Percentiles rank a stretch among this genome's conserved stretches.
These are phyloP conservation scores for Cirrhinus mrigala DNA, from an alignment of 2,797 vertebrate species.

Conservation along the genomic window DNA sequence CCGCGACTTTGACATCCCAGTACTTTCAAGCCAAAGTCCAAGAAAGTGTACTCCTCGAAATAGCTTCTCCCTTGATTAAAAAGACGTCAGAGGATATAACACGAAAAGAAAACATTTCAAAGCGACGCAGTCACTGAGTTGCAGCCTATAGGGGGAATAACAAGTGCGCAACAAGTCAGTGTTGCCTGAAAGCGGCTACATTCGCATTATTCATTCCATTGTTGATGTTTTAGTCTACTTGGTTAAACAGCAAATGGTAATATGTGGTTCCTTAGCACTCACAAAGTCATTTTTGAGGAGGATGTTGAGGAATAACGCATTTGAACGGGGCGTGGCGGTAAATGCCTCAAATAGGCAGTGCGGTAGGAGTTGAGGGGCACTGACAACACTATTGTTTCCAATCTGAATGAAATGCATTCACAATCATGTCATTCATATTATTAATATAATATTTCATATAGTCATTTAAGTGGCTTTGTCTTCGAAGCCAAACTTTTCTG, in stretches of 20 bases:
- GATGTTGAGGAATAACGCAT: slow-evolving; percentile 1
- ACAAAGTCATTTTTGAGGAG: background rate
- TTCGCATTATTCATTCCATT: background rate
- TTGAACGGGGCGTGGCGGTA: slow-evolving; percentile 47
- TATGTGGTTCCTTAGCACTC: background rate
- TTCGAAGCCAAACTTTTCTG: background rate
- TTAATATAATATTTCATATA: background rate
- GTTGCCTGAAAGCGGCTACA: background rate
- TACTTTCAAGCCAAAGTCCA: background rate
- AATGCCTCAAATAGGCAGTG: slow-evolving; percentile 5
- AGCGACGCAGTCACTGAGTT: slow-evolving; percentile 18
- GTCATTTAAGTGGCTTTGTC: background rate
- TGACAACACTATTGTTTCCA: background rate
- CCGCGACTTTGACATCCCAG: background rate
- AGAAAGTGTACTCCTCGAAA: background rate
- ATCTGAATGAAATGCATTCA: background rate
- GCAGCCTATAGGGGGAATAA: slow-evolving; percentile 49
- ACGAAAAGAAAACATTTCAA: slow-evolving; percentile 14
- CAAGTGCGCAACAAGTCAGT: slow-evolving; percentile 66
- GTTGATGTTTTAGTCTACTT: background rate
- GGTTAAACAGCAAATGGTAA: background rate
- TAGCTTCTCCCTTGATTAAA: background rate
- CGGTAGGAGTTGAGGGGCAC: background rate
- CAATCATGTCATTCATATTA: background rate
- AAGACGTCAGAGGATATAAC: background rate